Evolutionary conservation across 2,113 vertebrate species (phyloP), one percentile per base, ranked within the genome.

Genomic region (Nothobranchius kuhntae): DNA sequence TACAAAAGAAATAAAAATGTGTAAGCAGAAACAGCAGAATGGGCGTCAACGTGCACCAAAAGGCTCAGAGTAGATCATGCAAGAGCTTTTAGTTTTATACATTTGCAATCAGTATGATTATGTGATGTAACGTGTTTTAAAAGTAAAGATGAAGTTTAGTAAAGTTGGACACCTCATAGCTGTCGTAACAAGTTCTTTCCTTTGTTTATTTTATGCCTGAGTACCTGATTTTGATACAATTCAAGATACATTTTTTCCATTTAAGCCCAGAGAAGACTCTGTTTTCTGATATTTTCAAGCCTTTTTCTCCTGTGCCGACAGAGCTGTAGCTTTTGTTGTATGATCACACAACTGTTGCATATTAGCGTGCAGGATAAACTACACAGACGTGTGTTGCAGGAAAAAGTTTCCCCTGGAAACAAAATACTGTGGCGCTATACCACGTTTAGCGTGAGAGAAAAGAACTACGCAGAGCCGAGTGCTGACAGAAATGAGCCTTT

Each of bases 401-500:
- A 55, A 36, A 47, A 35, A 52, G 24, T 50, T 61, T 56, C 71
- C 68, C 63, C 1, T 47, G 62, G 75, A 38, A 71, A 85, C 52
- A 68, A 63, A 45, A 83, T 47, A 73, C 67, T n/a, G 24, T 78
- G 55, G 53, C 62, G 61, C 69, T 52, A 65, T 69, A 53, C 54
- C 68, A 65, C 63, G 72, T 85, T 83, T 66, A 81, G 56, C 73
- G 63, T 54, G 65, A 40, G 48, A 40, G 44, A 45, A 10, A 45
- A 45, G 11, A 42, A 55, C 38, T 40, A 3, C 68, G 61, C 24
- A 58, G 57, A 78, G 53, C 53, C 56, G 68, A 76, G 69, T 40
- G 71, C 65, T 80, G 77, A 75, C 67, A 77, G 77, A 77, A 46
- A 1, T 26, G 56, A 61, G 76, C 55, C 74, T 75, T 79, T 11